Percentiles rank a stretch among this genome's conserved stretches.
These are phyloP conservation scores for Pteronotus mesoamericanus DNA, from an alignment of 2,797 vertebrate genomes.

Conservation along the genomic window DNA sequence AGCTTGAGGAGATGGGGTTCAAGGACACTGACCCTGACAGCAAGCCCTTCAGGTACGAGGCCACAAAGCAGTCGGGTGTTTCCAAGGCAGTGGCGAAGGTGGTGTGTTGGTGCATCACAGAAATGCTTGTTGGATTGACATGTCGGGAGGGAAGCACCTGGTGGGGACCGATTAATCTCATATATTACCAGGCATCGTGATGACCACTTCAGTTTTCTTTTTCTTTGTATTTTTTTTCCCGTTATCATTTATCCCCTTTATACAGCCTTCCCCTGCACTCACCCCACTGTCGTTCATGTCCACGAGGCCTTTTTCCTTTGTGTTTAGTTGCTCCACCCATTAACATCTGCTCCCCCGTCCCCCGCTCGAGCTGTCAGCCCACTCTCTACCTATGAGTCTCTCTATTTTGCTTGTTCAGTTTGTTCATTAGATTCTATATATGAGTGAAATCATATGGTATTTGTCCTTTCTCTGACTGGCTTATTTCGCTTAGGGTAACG, in stretches of 20 bases:
- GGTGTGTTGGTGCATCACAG: accelerated
- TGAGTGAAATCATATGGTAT: background rate
- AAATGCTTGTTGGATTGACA: background rate
- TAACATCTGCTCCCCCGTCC: background rate
- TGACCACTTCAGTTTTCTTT: background rate
- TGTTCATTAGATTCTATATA: background rate
- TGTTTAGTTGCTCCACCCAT: background rate
- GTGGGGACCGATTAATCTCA: accelerated
- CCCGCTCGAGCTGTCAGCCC: too few species aligned
- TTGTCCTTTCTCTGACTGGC: background rate
- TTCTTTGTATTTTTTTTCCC: background rate
- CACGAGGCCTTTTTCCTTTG: background rate
- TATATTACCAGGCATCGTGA: accelerated
- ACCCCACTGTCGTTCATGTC: background rate
- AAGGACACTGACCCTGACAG: slow-evolving; percentile 88
- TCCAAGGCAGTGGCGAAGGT: background rate
- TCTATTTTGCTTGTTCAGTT: background rate
- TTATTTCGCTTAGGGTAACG: background rate
- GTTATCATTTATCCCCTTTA: background rate
- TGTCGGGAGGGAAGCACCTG: accelerated
- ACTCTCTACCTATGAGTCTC: background rate
- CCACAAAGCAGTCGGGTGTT: accelerated
- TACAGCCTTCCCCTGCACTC: background rate
- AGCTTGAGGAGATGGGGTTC: slow-evolving; percentile 89
- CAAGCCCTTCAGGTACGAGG: slow-evolving; percentile 86